Evolutionary conservation across 2,797 vertebrate genomes (phyloP).

Genomic region (Babyrousa celebensis): DNA sequence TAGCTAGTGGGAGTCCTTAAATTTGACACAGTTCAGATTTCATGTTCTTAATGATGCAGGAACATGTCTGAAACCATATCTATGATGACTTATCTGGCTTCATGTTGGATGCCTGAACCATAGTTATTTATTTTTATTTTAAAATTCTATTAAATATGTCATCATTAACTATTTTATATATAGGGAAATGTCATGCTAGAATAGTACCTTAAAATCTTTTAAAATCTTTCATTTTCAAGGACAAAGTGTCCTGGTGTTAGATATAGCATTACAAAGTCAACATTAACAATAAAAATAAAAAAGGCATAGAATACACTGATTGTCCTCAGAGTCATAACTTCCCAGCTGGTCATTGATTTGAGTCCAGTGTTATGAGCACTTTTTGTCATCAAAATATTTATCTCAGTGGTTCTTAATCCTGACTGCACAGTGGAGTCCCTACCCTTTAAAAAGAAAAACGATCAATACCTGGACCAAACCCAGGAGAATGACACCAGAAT

Average conservation of each 20-base stretch:
- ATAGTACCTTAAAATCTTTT: not conserved
- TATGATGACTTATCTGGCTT: not conserved
- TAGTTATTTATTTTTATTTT: not conserved
- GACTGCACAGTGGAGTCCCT: not conserved
- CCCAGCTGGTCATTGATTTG: not conserved
- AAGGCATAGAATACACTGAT: not conserved
- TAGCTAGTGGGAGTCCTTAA: not conserved
- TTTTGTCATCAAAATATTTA: not conserved
- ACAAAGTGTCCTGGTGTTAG: not conserved
- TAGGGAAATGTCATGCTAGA: not conserved
- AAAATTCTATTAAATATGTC: not conserved
- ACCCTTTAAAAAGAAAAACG: no score
- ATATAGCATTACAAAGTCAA: not conserved
- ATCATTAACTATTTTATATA: not conserved
- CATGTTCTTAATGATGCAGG: not conserved
- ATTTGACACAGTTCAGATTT: not conserved
- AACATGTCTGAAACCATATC: not conserved
- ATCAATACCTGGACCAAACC: accelerated
- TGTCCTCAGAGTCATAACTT: not conserved
- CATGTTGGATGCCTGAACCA: not conserved
- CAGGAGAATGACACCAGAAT: not conserved
- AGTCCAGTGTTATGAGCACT: not conserved
- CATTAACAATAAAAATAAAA: not conserved
- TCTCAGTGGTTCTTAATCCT: not conserved
- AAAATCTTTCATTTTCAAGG: not conserved